A percentile compares a stretch with the other conserved stretches of the same genome.
phyloP scores from a whole-genome alignment of 1,140 invertebrate genomes.

The Drosophila ironensis region DNA sequence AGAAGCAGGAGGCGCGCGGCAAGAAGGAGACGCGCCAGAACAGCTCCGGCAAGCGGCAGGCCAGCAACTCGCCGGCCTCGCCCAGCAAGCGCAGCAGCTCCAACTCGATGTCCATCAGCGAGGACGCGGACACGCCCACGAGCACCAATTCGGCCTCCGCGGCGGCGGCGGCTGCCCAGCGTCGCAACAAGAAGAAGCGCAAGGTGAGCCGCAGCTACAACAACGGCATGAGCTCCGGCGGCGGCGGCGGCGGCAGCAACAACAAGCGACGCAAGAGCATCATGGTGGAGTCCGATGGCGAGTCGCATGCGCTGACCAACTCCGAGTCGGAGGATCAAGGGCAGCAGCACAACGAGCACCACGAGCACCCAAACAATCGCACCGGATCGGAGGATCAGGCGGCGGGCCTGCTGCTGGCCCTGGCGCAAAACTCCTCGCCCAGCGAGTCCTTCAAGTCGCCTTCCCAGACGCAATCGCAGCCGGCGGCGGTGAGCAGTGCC shows the following conservation, averaged over 20 bases:
- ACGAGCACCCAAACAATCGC: too few species aligned
- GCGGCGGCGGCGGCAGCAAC: conserved; percentile 19
- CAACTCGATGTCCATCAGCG: conserved; percentile 60
- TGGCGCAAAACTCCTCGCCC: conserved; percentile 82
- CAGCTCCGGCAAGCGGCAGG: conserved; percentile 57
- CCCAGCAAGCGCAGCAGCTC: conserved; percentile 56
- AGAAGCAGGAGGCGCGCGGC: conserved; percentile 88
- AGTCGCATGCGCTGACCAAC: conserved; percentile 83
- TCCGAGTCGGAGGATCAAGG: conserved; percentile 84
- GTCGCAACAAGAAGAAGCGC: conserved; percentile 71
- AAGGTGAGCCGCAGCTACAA: conserved; percentile 68
- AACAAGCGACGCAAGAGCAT: conserved; percentile 84
- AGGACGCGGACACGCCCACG: conserved; percentile 31
- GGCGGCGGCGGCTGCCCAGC: conserved; percentile 7
- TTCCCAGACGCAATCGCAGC: conserved; percentile 17
- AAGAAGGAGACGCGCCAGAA: conserved; percentile 83
- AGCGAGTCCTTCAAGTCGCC: conserved; percentile 50
- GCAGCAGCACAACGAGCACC: too few species aligned
- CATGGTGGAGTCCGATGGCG: conserved; percentile 86
- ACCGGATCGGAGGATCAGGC: conserved; percentile 82
- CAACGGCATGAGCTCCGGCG: conserved; percentile 6
- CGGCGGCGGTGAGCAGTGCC: conserved; percentile 84
- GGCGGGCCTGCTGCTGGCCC: conserved; percentile 84
- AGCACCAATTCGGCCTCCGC: conserved; percentile 24
- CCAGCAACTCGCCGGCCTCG: conserved; percentile 66